A percentile compares a stretch with the other conserved stretches of the same genome.
phyloP scores from a whole-genome alignment of 2,888 invertebrate genomes.

The Melinaea menophilus region DNA sequence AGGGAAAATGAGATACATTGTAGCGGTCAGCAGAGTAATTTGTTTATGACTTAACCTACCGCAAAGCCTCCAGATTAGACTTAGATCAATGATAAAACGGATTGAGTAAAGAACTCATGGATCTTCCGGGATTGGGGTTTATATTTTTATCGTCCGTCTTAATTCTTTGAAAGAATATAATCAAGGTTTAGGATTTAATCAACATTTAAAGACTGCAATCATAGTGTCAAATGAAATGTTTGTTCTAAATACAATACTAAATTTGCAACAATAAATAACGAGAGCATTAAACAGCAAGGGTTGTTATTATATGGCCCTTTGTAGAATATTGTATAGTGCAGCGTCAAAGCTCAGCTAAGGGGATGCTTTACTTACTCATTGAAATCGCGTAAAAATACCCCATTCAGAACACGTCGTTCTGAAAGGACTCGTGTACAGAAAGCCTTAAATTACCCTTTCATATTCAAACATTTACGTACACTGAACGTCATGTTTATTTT shows the following conservation, averaged over 20 bases:
- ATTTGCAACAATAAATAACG: too few relatives aligned
- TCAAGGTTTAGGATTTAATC: too few relatives aligned
- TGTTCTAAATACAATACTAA: too few relatives aligned
- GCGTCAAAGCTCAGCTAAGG: constrained; percentile 7
- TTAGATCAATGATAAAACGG: constrained; percentile 4
- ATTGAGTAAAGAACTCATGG: too few relatives aligned
- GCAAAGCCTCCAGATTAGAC: constrained; percentile 12
- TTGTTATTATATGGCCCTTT: not conserved
- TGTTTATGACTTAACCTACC: constrained; percentile 14
- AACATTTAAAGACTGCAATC: too few relatives aligned
- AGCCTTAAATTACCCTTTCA: constrained; percentile 22
- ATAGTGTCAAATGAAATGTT: too few relatives aligned
- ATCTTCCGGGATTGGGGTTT: too few relatives aligned
- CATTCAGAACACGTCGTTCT: constrained; percentile 14
- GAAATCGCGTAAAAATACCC: constrained; percentile 22
- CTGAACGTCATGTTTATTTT: constrained; percentile 7
- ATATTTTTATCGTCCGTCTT: too few relatives aligned
- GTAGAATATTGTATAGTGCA: not conserved
- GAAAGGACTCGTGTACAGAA: constrained; percentile 18
- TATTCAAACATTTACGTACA: constrained; percentile 15
- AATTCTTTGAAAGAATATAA: too few relatives aligned
- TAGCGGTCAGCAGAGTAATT: constrained; percentile 12
- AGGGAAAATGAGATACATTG: not conserved
- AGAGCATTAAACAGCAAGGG: too few relatives aligned
- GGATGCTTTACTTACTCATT: constrained; percentile 16